Percentiles rank a stretch among this genome's conserved stretches.
phyloP scores from a whole-genome alignment of 2,888 invertebrate genomes.

The Eulithis prunata region DNA sequence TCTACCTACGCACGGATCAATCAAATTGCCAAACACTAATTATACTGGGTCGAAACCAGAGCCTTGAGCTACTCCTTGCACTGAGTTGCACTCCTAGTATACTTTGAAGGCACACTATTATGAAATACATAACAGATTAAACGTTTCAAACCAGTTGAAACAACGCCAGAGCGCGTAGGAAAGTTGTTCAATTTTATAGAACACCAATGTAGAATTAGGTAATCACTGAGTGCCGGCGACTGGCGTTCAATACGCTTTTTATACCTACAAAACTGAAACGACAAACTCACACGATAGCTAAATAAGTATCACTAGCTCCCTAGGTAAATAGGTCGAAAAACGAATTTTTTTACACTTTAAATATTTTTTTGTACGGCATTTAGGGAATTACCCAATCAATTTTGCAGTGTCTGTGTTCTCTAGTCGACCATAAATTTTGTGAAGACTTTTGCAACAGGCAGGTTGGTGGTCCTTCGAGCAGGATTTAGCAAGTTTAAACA shows the following conservation, averaged over 20 bases:
- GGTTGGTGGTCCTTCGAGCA: too few relatives aligned
- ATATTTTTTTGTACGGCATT: too few relatives aligned
- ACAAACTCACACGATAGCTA: too few relatives aligned
- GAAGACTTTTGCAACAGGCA: too few relatives aligned
- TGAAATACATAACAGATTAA: conserved; percentile 8
- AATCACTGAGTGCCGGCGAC: background rate
- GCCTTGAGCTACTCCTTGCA: conserved; percentile 26
- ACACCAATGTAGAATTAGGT: conserved; percentile 1
- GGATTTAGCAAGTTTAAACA: too few relatives aligned
- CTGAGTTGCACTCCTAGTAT: conserved; percentile 1
- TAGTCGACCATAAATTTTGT: too few relatives aligned
- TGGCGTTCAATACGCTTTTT: background rate
- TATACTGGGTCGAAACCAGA: conserved; percentile 26
- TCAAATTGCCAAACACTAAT: conserved; percentile 29
- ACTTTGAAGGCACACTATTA: conserved; percentile 14
- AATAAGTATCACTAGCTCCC: too few relatives aligned
- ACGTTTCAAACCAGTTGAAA: conserved; percentile 6
- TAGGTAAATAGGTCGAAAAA: too few relatives aligned
- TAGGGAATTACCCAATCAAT: too few relatives aligned
- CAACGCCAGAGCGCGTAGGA: background rate
- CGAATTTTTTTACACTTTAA: too few relatives aligned
- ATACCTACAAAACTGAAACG: background rate
- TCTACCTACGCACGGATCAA: conserved; percentile 28
- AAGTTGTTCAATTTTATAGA: conserved; percentile 5
- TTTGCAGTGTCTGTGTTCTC: too few relatives aligned